Conservation (phyloP, 2,888 invertebrate species). For the Julus scanicus region DNA sequence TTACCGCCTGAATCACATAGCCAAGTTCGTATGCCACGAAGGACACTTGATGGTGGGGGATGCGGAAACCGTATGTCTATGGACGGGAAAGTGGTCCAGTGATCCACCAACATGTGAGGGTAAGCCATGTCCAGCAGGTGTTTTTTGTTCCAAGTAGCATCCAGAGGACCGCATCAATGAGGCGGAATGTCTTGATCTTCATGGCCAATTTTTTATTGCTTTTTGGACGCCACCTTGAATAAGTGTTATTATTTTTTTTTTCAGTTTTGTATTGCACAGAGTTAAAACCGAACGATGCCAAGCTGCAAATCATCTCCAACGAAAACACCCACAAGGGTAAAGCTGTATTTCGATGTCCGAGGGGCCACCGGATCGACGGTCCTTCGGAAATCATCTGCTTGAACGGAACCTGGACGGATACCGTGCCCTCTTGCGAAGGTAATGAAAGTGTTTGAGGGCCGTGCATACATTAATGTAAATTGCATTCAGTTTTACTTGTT, state of each 20-base stretch:
- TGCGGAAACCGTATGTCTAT: constrained; percentile 82
- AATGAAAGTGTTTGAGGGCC: not conserved
- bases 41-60: constrained; percentile 84
- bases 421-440: constrained; percentile 75
- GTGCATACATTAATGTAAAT: not conserved
- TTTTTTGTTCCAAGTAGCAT: no score
- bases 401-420: constrained; percentile 82
- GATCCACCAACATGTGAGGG: constrained; percentile 63
- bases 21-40: constrained; percentile 81
- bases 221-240: no score
- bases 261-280: constrained; percentile 76
- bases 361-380: constrained; percentile 83
- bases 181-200: no score
- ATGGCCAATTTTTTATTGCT: no score
- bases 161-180: no score
- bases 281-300: constrained; percentile 76
- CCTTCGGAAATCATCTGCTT: constrained; percentile 82
- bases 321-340: constrained; percentile 84
- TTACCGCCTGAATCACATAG: constrained; percentile 79
- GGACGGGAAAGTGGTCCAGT: constrained; percentile 73
- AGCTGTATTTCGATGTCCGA: constrained; percentile 84
- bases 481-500: not conserved
- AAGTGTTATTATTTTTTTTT: no score
- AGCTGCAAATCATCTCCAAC: constrained; percentile 79
- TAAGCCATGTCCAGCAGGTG: constrained; percentile 47